phyloP scores from a whole-genome alignment of 2,797 vertebrate genomes.

The Avahi laniger region DNA sequence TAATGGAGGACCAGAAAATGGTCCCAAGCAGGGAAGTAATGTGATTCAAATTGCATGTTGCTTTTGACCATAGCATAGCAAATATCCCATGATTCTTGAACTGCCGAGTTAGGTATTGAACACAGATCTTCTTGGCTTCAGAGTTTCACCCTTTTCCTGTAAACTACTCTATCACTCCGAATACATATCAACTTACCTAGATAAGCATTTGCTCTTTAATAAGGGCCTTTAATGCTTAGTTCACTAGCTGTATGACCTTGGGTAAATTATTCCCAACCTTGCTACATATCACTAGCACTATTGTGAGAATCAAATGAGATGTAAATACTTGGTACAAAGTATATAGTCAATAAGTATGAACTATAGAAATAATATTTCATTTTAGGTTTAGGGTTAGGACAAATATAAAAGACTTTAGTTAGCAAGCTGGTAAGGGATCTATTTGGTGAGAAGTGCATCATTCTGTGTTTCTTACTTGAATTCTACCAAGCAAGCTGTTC shows the following conservation, averaged over 20 bases:
- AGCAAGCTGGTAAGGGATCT: neutral
- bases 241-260: neutral
- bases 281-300: neutral
- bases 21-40: neutral
- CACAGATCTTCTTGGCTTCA: neutral
- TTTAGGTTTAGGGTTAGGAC: neutral
- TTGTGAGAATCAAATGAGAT: neutral
- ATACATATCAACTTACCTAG: neutral
- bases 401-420: neutral
- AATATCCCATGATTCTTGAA: neutral
- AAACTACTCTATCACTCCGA: neutral
- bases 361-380: neutral
- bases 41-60: neutral
- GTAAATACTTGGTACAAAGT: neutral
- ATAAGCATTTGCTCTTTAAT: neutral
- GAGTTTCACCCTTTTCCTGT: neutral
- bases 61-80: rapidly evolving
- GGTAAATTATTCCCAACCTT: neutral
- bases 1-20: neutral
- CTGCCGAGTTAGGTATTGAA: neutral
- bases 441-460: neutral
- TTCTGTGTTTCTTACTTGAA: neutral
- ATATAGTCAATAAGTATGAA: neutral
- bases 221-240: neutral
- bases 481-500: neutral